Evolutionary conservation across 2,113 vertebrate species (phyloP), one percentile per base, ranked within the genome.

Genomic region (Dunckerocampus dactyliophorus): DNA sequence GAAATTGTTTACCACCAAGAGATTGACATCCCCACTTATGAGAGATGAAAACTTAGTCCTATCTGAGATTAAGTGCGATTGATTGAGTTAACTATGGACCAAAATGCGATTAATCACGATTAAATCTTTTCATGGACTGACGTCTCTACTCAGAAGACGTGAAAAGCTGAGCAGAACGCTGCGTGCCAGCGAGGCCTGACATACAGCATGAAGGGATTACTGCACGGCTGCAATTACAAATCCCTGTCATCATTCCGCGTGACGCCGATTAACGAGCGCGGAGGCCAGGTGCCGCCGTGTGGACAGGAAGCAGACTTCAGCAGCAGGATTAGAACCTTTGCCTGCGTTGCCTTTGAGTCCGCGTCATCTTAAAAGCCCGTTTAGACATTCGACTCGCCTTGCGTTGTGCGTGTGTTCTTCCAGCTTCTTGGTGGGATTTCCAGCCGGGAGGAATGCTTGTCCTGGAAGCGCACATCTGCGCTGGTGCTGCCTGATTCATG

Each of bases 151-250:
- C n/a, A 28, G 24, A 28, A 2, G 24, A 28, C 24, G 5, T 28
- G 2, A 28, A 28, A 28, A 28, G 24, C 24, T 3, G 24, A 28
- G 5, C 2, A 28, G 24, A 43, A 43, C n/a, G n/a, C n/a, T n/a
- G n/a, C n/a, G n/a, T n/a, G n/a, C n/a, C n/a, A n/a, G n/a, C n/a
- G 28, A 39, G 76, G 78, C 77, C 64, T 69, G 75, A 81, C 59
- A 69, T 62, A 47, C 34, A 43, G 59, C 19, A n/a, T 42, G 14
- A 11, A 39, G 70, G 65, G 72, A 72, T 72, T 75, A 72, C 61
- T 31, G 28, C 73, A 63, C 42, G 4, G 2, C 12, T 42, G 39
- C 79, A 64, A 69, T 67, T 61, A 63, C 47, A 67, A 45, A 7
- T 37, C 48, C 62, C 47, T 71, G 58, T 71, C 69, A 49, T 52